Evolutionary conservation across 2,113 vertebrate genomes (phyloP), one percentile per base, ranked within the genome.

Genomic region (Saguinus imperator): DNA sequence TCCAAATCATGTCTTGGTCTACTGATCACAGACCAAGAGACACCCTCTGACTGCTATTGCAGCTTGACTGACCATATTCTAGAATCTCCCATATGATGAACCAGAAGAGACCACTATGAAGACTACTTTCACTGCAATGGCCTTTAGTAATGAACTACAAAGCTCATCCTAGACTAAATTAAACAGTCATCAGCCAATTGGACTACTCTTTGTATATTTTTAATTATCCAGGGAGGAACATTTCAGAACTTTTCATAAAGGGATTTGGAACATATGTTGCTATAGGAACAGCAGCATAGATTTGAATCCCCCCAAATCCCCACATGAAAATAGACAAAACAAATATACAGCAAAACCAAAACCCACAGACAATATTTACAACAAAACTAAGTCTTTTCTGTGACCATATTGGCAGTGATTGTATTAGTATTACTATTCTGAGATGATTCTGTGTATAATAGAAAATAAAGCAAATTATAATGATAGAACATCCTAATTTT

Each of bases 201-300:
- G n/a, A 64, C 87, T 57, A 82, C 43, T 81, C 80, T 86, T 80
- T 88, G 77, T 4, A 23, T 64, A 35, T 66, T 81, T 96, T 88
- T 70, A 89, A 91, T 91, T 94, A 81, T n/a, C 70, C 68, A 85
- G 10, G 25, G 13, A 92, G 27, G 32, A 81, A 50, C 9, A 84
- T 70, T 72, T 89, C 29, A 95, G n/a, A 91, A 81, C 57, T 89
- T 96, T 73, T 72, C 77, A 68, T 81, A 94, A 95, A 9, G 43
- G 14, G 12, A 68, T 91, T 88, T 64, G 68, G 61, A 55, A 8
- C 25, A 57, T 25, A 37, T 57, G 23, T 66, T 76, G 21, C 81
- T 61, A 87, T 2, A 2, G 8, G 61, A 90, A 35, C 57, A 80
- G 25, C 35, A 88, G 45, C 61, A 45, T 25, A 70, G 43, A 66